Evolutionary conservation across 1,140 invertebrate species (phyloP), one percentile per base, ranked within the genome.

Genomic region (Acromyrmex heyeri): DNA sequence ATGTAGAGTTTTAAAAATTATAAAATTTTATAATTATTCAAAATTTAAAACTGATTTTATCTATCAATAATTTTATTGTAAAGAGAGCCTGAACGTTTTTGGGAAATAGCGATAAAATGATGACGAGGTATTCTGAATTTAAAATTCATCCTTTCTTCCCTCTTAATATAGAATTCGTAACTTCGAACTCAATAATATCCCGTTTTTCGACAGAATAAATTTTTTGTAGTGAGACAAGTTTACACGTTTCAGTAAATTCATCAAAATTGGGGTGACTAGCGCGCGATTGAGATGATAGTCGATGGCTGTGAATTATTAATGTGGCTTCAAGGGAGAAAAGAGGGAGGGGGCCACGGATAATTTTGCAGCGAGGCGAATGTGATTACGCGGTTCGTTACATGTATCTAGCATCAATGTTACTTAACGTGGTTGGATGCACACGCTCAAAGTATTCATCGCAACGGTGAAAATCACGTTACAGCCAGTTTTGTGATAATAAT

Each of bases 361-460:
- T 82, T 82, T 72, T 44, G 24, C 53, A 82, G 69, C 53, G 53
- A 48, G 55, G 18, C 34, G 34, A 72, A 82, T 82, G 34, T 69
- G 24, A 82, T 82, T 82, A 82, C 21, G 65, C 55, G 79, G 79
- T 59, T 82, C 53, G 53, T 82, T 82, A 73, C 67, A 38, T 34
- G 67, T 72, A 82, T 81, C 78, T 70, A 16, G 78, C 53, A 59
- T 73, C 79, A n/a, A 73, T 72, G 64, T 82, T 72, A 82, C 79
- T 82, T 82, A 82, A 72, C 67, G 18, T 16, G 53, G 34, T 82
- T 55, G 24, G 38, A 8, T 48, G 53, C 67, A 48, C 50, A 55
- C 38, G 34, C 24, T 72, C 79, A 82, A 82, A 82, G 53, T 59
- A 61, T 73, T 67, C 78, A 59, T 30, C 18, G 24, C 14, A 72